phyloP scores from a whole-genome alignment of 2,113 vertebrate species.

The Phrynosoma blainvillii region DNA sequence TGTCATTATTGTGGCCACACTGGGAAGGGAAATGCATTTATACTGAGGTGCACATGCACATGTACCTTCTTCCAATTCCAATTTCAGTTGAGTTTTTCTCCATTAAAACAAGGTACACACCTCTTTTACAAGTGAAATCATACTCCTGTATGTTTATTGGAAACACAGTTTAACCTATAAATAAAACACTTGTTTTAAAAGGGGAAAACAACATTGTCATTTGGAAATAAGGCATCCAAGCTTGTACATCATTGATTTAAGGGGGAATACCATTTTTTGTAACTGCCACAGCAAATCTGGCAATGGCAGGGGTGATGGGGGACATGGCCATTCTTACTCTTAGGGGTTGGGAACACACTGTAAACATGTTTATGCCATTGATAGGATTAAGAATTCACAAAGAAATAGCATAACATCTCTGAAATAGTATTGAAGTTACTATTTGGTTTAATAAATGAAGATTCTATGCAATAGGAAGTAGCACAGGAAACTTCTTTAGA shows the following conservation, averaged over 20 bases:
- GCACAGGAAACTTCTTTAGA: too few species aligned
- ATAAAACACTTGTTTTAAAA: neutral
- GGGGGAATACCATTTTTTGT: too few species aligned
- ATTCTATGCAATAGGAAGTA: neutral
- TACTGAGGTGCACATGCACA: too few species aligned
- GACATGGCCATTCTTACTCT: too few species aligned
- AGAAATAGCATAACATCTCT: neutral
- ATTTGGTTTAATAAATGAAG: neutral
- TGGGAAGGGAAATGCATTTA: neutral
- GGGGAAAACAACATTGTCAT: neutral
- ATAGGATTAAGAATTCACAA: neutral
- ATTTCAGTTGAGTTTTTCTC: neutral
- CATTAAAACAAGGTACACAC: neutral
- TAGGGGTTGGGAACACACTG: too few species aligned
- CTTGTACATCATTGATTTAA: too few species aligned
- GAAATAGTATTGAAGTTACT: neutral
- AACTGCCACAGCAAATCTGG: neutral
- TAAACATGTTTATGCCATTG: too few species aligned
- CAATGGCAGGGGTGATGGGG: too few species aligned
- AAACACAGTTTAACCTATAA: neutral
- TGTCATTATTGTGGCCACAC: neutral
- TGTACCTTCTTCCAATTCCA: neutral
- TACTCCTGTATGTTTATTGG: neutral
- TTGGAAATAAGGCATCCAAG: too few species aligned
- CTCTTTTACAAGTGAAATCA: neutral